Evolutionary conservation across 37 sponge, comb jelly and placozoan species (phyloP).

Genomic region (Theonella swinhoei): DNA sequence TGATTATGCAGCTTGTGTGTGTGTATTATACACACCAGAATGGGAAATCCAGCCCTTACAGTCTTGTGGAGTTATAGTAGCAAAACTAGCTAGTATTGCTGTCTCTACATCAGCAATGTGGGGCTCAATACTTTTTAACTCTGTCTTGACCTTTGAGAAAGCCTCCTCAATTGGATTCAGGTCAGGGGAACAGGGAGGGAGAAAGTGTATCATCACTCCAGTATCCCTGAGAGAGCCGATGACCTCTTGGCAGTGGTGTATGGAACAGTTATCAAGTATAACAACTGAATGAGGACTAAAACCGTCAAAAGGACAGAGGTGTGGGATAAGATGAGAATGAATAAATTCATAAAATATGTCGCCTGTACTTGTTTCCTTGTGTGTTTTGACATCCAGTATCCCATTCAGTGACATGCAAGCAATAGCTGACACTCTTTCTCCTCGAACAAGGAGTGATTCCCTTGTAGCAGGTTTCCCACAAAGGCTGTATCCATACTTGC

Average conservation of each 20-base stretch:
- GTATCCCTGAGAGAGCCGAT: background rate
- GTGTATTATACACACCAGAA: too few species aligned
- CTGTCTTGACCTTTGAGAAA: background rate
- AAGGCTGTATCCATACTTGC: slow-evolving; percentile 52
- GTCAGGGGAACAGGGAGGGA: background rate
- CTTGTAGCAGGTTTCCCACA: slow-evolving; percentile 4
- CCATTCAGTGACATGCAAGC: slow-evolving; percentile 36
- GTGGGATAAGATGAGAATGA: background rate
- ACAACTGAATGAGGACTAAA: too few species aligned
- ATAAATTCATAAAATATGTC: too few species aligned
- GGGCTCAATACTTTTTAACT: background rate
- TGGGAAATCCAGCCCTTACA: background rate
- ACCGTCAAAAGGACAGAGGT: slow-evolving; percentile 7
- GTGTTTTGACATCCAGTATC: slow-evolving; percentile 21
- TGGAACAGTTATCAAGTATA: background rate
- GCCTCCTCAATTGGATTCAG: background rate
- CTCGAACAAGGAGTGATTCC: slow-evolving; percentile 24
- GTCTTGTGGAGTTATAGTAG: slow-evolving; percentile 3
- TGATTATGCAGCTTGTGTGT: too few species aligned
- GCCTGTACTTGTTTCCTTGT: slow-evolving; percentile 1
- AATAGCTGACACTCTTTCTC: slow-evolving; percentile 48
- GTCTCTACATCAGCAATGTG: background rate
- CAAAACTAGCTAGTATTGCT: background rate
- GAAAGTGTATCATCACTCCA: background rate
- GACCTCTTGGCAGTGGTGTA: background rate